Percentiles rank a stretch among this genome's conserved stretches.
Evolutionary conservation across 2,113 vertebrate species (phyloP).

Genomic region (Mixornis gularis): DNA sequence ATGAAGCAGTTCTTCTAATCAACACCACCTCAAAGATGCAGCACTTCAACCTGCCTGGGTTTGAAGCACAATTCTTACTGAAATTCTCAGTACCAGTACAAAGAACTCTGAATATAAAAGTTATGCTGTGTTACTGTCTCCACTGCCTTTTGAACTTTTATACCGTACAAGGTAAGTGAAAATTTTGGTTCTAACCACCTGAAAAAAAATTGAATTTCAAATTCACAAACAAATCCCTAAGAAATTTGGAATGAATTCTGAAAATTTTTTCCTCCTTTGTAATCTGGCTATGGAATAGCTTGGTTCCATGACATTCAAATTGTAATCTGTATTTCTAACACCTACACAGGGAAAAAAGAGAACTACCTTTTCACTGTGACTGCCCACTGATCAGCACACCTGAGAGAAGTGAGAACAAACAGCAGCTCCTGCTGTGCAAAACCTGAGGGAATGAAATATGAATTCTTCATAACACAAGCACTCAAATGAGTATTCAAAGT

Average conservation of each 20-base stretch:
- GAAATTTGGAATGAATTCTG: background rate
- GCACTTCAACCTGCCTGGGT: background rate
- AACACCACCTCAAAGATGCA: background rate
- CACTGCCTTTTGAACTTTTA: background rate
- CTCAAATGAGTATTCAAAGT: background rate
- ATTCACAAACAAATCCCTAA: background rate
- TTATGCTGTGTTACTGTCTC: background rate
- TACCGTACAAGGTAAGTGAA: background rate
- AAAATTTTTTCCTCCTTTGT: background rate
- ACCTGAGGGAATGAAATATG: background rate
- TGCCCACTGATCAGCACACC: accelerated
- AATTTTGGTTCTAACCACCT: background rate
- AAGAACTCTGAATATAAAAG: background rate
- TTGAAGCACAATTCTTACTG: background rate
- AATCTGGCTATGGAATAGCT: background rate
- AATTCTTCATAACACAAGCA: background rate
- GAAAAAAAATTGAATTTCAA: background rate
- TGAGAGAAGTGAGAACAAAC: background rate
- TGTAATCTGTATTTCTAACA: background rate
- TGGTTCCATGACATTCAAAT: background rate
- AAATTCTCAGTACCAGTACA: background rate
- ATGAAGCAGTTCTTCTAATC: background rate
- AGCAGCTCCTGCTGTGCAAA: background rate
- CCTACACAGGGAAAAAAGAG: background rate
- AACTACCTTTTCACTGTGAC: background rate